phyloP scores from a whole-genome alignment of 2,888 invertebrate species.

The Xanthorhoe spadicearia region DNA sequence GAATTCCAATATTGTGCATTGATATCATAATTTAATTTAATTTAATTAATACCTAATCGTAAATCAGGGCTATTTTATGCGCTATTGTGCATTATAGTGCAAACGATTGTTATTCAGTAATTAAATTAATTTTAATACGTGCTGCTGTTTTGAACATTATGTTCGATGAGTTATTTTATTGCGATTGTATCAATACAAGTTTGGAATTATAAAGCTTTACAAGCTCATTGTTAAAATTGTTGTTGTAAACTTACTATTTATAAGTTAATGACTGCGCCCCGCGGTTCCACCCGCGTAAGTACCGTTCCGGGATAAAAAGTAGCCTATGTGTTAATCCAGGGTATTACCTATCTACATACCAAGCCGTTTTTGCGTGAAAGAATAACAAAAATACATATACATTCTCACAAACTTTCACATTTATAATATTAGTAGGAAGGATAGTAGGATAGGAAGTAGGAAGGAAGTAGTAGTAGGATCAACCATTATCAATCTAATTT shows the following conservation, averaged over 20 bases:
- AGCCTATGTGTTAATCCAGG: too few species aligned
- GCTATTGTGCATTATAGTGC: conserved; percentile 26
- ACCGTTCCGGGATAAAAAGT: too few species aligned
- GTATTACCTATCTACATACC: too few species aligned
- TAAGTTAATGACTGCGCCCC: too few species aligned
- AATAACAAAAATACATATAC: too few species aligned
- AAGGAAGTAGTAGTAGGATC: background rate
- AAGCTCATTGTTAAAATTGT: background rate
- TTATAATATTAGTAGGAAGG: too few species aligned
- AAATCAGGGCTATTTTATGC: conserved; percentile 43
- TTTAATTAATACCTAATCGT: conserved; percentile 46
- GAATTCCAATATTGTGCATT: conserved; percentile 38
- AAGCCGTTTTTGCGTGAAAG: too few species aligned
- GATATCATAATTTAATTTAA: conserved; percentile 30
- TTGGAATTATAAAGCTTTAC: background rate
- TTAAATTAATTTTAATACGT: conserved; percentile 13
- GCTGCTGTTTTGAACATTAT: background rate
- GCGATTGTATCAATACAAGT: background rate
- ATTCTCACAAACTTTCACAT: too few species aligned
- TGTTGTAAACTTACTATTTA: too few species aligned
- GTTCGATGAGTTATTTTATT: background rate
- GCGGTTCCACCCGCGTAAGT: too few species aligned
- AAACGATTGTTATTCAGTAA: conserved; percentile 25
- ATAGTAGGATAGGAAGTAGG: background rate
- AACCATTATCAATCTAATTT: background rate